A percentile compares a stretch with the other conserved stretches of the same genome.
These are phyloP conservation scores for Furnarius figulus DNA, from an alignment of 2,113 vertebrate species.

Conservation along the genomic window DNA sequence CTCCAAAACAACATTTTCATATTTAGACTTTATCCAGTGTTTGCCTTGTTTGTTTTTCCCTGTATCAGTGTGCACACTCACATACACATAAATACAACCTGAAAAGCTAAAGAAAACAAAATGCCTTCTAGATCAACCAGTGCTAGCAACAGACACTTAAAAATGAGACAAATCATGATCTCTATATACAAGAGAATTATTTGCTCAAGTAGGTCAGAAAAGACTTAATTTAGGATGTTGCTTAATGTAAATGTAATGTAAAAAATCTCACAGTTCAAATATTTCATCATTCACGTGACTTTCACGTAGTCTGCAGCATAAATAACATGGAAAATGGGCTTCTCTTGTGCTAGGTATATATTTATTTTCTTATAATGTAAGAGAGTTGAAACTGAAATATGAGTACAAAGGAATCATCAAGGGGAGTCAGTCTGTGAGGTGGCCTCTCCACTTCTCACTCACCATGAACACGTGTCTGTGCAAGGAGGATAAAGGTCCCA, in stretches of 20 bases:
- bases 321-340: background rate
- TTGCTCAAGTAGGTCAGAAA: background rate
- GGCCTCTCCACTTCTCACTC: background rate
- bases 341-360: background rate
- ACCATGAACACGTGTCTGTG: rapidly evolving
- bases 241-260: background rate
- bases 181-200: background rate
- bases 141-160: background rate
- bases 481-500: background rate
- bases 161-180: background rate
- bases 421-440: background rate
- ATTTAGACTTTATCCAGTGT: background rate
- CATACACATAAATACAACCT: background rate
- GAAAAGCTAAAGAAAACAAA: background rate
- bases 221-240: background rate
- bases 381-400: background rate
- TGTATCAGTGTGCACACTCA: rapidly evolving
- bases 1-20: background rate
- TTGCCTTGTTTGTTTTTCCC: background rate
- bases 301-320: background rate
- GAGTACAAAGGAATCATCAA: background rate
- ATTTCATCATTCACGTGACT: background rate
- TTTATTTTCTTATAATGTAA: background rate
- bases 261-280: background rate
- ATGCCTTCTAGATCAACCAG: background rate